Conservation (phyloP, 1,140 invertebrate species). For the Stegodyphus dumicola region DNA sequence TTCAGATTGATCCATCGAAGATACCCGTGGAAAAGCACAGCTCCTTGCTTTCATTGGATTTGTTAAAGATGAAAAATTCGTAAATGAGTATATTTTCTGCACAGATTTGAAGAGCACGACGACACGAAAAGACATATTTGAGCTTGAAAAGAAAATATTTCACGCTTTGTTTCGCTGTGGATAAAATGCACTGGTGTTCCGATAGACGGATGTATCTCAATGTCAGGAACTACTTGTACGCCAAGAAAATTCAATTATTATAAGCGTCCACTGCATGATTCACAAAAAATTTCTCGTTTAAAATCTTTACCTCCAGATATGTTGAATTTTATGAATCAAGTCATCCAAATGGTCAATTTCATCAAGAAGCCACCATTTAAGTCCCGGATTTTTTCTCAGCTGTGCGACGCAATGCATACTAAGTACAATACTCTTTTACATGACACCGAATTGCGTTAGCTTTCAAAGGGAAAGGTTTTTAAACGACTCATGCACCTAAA, state of each 20-base stretch:
- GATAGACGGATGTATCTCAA: neutral
- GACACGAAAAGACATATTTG: neutral
- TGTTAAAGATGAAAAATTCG: neutral
- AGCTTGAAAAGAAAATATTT: conserved; percentile 3
- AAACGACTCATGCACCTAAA: no score
- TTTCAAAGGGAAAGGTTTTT: no score
- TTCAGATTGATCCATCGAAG: neutral
- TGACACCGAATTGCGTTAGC: no score
- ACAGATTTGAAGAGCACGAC: neutral
- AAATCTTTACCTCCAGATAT: neutral
- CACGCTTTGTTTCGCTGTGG: neutral
- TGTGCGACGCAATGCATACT: neutral
- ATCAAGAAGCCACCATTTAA: neutral
- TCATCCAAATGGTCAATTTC: neutral
- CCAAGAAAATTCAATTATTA: neutral
- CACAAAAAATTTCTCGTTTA: neutral
- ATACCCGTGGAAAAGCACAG: neutral
- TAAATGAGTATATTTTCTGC: neutral
- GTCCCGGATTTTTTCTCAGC: neutral
- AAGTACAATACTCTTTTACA: neutral
- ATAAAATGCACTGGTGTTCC: neutral
- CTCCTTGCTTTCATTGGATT: neutral
- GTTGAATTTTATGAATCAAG: neutral
- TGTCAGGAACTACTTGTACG: neutral
- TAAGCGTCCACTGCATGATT: neutral